Percentiles rank a stretch among this genome's conserved stretches.
Evolutionary conservation across 2,888 invertebrate species (phyloP).

Genomic region (Luffia ferchaultella): DNA sequence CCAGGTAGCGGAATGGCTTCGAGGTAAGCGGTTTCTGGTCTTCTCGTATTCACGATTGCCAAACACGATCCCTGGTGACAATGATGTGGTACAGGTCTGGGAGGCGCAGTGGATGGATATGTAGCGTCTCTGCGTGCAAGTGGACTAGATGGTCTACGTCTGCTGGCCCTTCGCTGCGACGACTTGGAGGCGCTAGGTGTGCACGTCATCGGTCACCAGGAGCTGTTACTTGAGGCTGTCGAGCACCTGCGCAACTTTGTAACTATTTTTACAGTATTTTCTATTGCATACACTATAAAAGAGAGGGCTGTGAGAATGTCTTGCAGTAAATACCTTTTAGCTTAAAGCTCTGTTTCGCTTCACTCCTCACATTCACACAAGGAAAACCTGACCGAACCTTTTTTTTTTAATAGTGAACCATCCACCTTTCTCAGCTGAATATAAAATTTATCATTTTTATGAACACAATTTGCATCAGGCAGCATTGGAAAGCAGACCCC

Average conservation of each 20-base stretch:
- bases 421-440: no score
- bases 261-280: constrained; percentile 36
- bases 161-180: constrained; percentile 86
- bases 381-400: no score
- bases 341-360: not conserved
- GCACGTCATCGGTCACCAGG: constrained; percentile 90
- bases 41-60: constrained; percentile 10
- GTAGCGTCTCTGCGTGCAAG: constrained; percentile 82
- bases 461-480: no score
- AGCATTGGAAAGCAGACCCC: no score
- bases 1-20: constrained; percentile 90
- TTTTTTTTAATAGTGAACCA: no score
- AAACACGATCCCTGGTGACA: not conserved
- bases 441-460: no score
- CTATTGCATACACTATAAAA: not conserved
- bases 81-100: constrained; percentile 69
- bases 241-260: constrained; percentile 90
- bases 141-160: constrained; percentile 81
- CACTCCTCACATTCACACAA: no score
- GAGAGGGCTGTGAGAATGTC: not conserved
- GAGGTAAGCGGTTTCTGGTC: constrained; percentile 65
- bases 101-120: constrained; percentile 81
- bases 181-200: constrained; percentile 90
- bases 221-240: constrained; percentile 90
- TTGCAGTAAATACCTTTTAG: not conserved